A percentile compares a stretch with the other conserved stretches of the same genome.
Conservation (phyloP, 2,888 invertebrate species). For the Automeris io region DNA sequence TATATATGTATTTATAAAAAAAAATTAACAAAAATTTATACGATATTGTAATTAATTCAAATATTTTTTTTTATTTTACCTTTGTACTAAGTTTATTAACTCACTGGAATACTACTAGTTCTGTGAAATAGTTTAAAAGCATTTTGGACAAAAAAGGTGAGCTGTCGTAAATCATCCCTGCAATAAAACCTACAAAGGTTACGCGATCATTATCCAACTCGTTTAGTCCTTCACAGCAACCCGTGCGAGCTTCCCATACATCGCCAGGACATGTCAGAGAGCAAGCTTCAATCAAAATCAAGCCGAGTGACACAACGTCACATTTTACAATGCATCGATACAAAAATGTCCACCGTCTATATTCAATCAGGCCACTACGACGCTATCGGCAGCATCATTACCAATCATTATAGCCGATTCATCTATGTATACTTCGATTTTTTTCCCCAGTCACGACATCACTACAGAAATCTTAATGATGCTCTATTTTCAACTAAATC, state of each 20-base stretch:
- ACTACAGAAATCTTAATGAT: conserved; percentile 45
- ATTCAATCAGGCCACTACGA: conserved; percentile 7
- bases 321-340: conserved; percentile 17
- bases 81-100: no score
- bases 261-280: conserved; percentile 4
- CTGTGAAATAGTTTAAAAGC: no score
- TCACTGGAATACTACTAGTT: no score
- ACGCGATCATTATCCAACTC: neutral
- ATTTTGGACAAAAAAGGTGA: no score
- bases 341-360: conserved; percentile 19
- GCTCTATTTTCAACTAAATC: conserved; percentile 50
- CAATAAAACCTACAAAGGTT: conserved; percentile 1
- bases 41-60: no score
- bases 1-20: no score
- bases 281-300: conserved; percentile 14
- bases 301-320: conserved; percentile 10
- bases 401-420: conserved; percentile 39
- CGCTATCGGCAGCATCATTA: conserved; percentile 27
- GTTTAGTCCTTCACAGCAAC: neutral
- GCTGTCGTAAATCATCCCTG: conserved; percentile 1
- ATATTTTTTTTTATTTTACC: no score
- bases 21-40: no score
- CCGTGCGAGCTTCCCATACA: neutral
- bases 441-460: conserved; percentile 42
- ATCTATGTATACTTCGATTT: conserved; percentile 28